Percentiles rank a stretch among this genome's conserved stretches.
Evolutionary conservation across 2,888 invertebrate species (phyloP).

Genomic region (Tuta absoluta): DNA sequence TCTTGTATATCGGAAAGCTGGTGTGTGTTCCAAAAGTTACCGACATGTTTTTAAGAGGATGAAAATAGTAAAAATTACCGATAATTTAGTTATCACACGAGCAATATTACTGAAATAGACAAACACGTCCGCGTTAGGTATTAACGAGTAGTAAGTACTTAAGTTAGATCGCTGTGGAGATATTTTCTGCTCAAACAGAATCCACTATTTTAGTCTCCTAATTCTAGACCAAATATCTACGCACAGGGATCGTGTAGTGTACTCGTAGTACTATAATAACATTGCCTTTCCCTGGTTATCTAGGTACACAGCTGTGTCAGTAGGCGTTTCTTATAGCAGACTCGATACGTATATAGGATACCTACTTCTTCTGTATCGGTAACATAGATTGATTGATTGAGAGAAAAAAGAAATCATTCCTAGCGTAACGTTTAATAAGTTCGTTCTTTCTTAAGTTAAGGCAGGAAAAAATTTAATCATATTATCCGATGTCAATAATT

Average conservation of each 20-base stretch:
- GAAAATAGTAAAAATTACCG: too few relatives aligned
- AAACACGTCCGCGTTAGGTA: background rate
- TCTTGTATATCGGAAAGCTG: too few relatives aligned
- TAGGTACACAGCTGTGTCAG: background rate
- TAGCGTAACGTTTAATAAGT: too few relatives aligned
- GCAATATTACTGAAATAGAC: background rate
- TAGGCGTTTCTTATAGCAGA: slow-evolving; percentile 31
- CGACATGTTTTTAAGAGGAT: too few relatives aligned
- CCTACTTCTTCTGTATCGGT: background rate
- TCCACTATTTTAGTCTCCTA: background rate
- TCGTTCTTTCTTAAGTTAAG: too few relatives aligned
- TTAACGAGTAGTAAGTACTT: background rate
- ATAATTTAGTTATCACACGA: too few relatives aligned
- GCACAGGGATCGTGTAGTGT: background rate
- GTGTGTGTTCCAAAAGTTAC: too few relatives aligned
- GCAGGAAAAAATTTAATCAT: too few relatives aligned
- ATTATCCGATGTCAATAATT: too few relatives aligned
- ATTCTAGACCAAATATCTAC: background rate
- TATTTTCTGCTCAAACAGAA: background rate
- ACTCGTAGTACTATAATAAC: background rate
- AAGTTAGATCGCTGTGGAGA: background rate
- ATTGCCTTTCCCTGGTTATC: background rate
- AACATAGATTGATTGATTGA: background rate
- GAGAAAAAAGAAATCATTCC: too few relatives aligned
- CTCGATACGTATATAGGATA: background rate